These are phyloP conservation scores for Spilogale gracilis DNA, from an alignment of 2,113 vertebrate genomes.

Conservation along the genomic window DNA sequence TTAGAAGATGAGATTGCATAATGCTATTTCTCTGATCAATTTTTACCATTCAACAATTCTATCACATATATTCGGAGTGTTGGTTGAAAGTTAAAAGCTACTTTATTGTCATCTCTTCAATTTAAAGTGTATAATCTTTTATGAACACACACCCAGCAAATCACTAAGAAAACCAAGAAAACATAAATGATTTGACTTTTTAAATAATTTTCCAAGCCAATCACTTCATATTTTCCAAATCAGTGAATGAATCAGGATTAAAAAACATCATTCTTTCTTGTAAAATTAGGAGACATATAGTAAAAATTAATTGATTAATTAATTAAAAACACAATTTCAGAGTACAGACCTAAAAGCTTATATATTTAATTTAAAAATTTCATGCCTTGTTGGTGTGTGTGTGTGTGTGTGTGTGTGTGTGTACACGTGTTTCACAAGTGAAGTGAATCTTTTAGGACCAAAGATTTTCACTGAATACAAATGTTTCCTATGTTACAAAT, in stretches of 20 bases:
- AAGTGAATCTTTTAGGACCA: not conserved
- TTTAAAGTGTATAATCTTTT: conserved; percentile 30
- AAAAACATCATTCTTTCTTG: not conserved
- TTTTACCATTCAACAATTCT: not conserved
- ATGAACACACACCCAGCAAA: not conserved
- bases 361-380: conserved; percentile 9
- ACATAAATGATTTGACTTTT: conserved; percentile 34
- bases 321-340: not conserved
- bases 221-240: conserved; percentile 67
- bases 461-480: not conserved
- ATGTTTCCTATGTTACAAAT: not conserved
- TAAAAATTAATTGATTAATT: conserved; percentile 5
- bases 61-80: not conserved
- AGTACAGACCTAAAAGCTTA: not conserved
- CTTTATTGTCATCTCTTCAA: not conserved
- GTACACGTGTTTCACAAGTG: not conserved
- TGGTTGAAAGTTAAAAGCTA: not conserved
- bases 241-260: conserved; percentile 38
- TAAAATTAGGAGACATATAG: not conserved
- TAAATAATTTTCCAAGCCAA: conserved; percentile 9
- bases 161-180: conserved; percentile 20
- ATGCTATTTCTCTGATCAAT: not conserved
- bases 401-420: not conserved
- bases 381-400: not conserved
- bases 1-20: not conserved